Conservation (phyloP, 2,113 vertebrate genomes). For the Petaurus breviceps region DNA sequence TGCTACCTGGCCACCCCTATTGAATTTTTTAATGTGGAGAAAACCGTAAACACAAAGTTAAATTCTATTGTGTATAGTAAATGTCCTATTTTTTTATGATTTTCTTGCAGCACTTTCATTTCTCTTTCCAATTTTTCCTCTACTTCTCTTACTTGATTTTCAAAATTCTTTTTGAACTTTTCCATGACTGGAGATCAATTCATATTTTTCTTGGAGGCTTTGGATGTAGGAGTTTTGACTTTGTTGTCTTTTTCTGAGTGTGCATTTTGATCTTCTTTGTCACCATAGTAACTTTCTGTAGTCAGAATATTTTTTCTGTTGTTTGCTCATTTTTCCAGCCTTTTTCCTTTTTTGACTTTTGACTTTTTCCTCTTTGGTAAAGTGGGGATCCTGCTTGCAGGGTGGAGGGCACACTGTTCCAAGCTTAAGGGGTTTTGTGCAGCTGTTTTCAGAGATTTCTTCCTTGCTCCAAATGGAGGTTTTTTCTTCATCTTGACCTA, state of each 20-base stretch:
- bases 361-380: neutral
- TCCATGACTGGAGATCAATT: neutral
- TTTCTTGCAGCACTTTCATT: neutral
- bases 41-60: neutral
- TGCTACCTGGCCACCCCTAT: too few relatives aligned
- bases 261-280: neutral
- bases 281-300: neutral
- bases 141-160: neutral
- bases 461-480: too few relatives aligned
- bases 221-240: neutral
- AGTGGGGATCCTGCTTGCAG: neutral
- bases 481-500: too few relatives aligned
- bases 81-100: neutral
- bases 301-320: neutral
- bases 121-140: neutral
- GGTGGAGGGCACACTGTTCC: too few relatives aligned
- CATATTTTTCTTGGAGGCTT: neutral
- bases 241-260: neutral
- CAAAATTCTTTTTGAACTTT: neutral
- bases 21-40: constrained; percentile 48
- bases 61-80: constrained; percentile 10
- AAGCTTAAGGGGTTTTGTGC: too few relatives aligned
- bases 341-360: neutral
- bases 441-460: too few relatives aligned
- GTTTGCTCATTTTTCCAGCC: neutral